Conservation (phyloP, 2,888 invertebrate genomes). For the Limulus polyphemus region DNA sequence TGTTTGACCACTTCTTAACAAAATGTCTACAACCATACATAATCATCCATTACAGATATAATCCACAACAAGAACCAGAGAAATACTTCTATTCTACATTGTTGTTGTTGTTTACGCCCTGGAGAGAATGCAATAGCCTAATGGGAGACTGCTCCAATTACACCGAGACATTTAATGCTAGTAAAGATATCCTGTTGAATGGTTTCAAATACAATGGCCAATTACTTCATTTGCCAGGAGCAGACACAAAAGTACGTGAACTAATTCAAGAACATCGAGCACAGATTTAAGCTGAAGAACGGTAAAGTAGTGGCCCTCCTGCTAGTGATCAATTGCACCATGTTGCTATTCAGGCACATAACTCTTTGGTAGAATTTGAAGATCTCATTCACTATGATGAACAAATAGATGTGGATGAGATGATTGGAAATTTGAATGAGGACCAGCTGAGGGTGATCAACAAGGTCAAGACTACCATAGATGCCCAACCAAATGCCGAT, state of each 20-base stretch:
- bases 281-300: too few species aligned
- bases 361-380: too few species aligned
- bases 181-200: background rate
- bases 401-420: background rate
- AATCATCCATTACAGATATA: background rate
- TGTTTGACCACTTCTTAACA: too few species aligned
- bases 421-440: background rate
- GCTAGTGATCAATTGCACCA: too few species aligned
- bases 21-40: background rate
- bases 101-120: slow-evolving; percentile 1
- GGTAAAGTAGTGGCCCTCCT: too few species aligned
- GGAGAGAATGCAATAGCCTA: background rate
- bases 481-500: too few species aligned
- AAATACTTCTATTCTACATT: slow-evolving; percentile 1
- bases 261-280: too few species aligned
- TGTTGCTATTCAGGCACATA: too few species aligned
- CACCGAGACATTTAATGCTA: background rate
- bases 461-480: background rate
- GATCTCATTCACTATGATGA: too few species aligned
- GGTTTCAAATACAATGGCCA: background rate
- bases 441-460: background rate
- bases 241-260: too few species aligned
- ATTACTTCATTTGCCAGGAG: background rate
- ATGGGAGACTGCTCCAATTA: background rate
- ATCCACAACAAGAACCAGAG: background rate